Percentiles rank a stretch among this genome's conserved stretches.
Evolutionary conservation across 2,797 vertebrate genomes (phyloP).

Genomic region (Erithacus rubecula): DNA sequence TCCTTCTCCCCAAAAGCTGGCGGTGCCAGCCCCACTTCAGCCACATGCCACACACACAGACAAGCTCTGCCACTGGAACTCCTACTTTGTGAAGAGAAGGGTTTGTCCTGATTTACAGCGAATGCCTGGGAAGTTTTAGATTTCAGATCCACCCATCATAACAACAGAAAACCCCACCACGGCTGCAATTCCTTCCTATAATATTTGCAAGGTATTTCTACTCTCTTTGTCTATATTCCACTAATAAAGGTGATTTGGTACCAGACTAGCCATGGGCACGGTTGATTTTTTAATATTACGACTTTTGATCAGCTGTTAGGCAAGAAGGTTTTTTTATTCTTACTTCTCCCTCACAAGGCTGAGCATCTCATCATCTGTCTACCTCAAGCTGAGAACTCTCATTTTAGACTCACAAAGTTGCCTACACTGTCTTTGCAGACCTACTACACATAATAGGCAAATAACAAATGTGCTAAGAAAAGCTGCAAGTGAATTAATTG

Average conservation of each 20-base stretch:
- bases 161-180: neutral
- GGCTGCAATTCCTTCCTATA: neutral
- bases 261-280: neutral
- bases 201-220: neutral
- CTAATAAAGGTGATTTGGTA: neutral
- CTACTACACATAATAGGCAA: neutral
- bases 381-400: neutral
- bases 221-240: neutral
- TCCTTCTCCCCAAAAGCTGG: neutral
- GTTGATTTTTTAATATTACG: neutral
- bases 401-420: neutral
- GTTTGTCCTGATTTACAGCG: neutral
- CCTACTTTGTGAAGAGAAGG: neutral
- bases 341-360: neutral
- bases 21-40: neutral
- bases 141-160: neutral
- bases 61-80: neutral
- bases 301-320: neutral
- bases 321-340: neutral
- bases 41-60: neutral
- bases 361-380: neutral
- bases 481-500: neutral
- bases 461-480: neutral
- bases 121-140: neutral
- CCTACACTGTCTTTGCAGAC: neutral